Evolutionary conservation across 2,888 invertebrate genomes (phyloP), one percentile per base, ranked within the genome.

Genomic region (Noctua comes): DNA sequence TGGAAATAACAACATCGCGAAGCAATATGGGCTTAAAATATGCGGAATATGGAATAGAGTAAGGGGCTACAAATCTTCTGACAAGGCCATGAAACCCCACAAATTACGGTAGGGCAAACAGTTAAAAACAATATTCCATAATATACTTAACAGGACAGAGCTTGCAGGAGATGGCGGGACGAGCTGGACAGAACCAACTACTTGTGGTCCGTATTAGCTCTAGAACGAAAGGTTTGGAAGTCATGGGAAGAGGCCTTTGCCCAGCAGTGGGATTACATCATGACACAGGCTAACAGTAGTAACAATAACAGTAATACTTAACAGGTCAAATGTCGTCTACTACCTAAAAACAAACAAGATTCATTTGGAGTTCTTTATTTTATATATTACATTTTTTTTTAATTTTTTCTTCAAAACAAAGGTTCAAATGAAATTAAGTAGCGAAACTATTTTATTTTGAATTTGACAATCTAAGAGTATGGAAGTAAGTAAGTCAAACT

Each of bases 401-500:
- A n/a, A n/a, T n/a, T n/a, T n/a, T n/a, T n/a, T n/a, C n/a, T n/a
- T n/a, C n/a, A n/a, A n/a, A 31, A 31, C 13, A 13, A 36, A 36
- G 27, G 57, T 4, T 57, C 5, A 27, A 54, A 57, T n/a, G 1
- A 54, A 54, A 8, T 51, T 51, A 8, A 0, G 7, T 21, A n/a
- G n/a, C 11, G n/a, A 31, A 31, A 8, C 31, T 31, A 2, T 31
- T 18, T 18, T 27, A 27, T 65, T 40, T 40, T 64, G 36, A 21
- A 64, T 36, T 36, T 64, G 64, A 1, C 24, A 31, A 31, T 64
- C 5, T 40, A 65, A 40, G 10, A 65, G 8, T 18, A 43, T n/a
- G n/a, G n/a, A n/a, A n/a, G 40, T 13, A 40, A 31, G 2, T 21
- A 24, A 40, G 2, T 24, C 13, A 2, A 24, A 93, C 94, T 77